Percentiles rank a stretch among this genome's conserved stretches.
These are phyloP conservation scores for Mesoligia furuncula DNA, from an alignment of 2,888 invertebrate genomes.

Conservation along the genomic window DNA sequence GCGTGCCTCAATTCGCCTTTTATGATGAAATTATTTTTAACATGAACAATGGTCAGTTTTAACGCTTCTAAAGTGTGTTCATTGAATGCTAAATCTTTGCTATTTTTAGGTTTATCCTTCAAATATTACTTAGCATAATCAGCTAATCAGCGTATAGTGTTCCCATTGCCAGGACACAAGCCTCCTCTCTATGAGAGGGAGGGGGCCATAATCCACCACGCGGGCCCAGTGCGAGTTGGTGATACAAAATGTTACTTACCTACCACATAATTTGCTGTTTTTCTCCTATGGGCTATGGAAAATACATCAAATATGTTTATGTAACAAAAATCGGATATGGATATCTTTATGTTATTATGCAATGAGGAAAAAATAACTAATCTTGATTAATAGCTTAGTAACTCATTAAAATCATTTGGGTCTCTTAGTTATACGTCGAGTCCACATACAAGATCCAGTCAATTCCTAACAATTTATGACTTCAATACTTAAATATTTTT, in stretches of 20 bases:
- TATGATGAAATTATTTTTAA: slow-evolving; percentile 18
- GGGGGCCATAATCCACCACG: too few relatives aligned
- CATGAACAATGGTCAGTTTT: slow-evolving; percentile 11
- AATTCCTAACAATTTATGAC: too few relatives aligned
- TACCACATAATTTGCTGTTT: not conserved
- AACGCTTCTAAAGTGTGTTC: not conserved
- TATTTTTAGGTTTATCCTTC: not conserved
- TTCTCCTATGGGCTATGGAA: not conserved
- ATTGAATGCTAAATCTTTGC: not conserved
- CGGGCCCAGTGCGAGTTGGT: too few relatives aligned
- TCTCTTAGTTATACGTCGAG: too few relatives aligned
- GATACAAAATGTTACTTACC: not conserved
- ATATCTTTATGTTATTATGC: not conserved
- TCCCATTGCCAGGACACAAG: too few relatives aligned
- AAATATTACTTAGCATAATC: too few relatives aligned
- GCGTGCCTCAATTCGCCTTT: slow-evolving; percentile 22
- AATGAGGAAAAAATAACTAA: slow-evolving; percentile 16
- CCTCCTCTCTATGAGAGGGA: too few relatives aligned
- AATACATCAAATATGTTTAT: not conserved
- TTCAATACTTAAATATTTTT: too few relatives aligned
- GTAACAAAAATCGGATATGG: not conserved
- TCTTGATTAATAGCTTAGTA: too few relatives aligned
- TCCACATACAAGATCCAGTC: too few relatives aligned
- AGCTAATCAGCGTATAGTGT: too few relatives aligned
- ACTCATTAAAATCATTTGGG: too few relatives aligned